Evolutionary conservation across 2,888 invertebrate genomes (phyloP).

Genomic region (Euproctis similis): DNA sequence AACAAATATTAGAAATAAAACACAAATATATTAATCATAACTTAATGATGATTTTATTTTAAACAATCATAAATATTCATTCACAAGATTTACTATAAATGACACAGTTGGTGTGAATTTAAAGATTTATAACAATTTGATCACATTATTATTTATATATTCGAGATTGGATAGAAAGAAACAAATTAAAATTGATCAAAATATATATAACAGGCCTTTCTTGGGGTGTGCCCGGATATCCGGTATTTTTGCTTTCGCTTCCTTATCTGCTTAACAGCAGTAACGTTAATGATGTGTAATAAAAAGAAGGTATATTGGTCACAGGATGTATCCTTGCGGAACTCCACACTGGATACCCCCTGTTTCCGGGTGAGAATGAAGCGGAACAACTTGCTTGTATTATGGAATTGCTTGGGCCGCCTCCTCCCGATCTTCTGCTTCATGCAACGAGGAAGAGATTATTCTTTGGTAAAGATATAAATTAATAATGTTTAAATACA

Average conservation of each 20-base stretch:
- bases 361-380: conserved; percentile 98
- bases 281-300: not conserved
- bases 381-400: conserved; percentile 97
- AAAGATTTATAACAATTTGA: not conserved
- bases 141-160: conserved; percentile 1
- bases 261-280: not conserved
- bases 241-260: conserved; percentile 1
- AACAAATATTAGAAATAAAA: too few relatives aligned
- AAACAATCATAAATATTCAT: conserved; percentile 1
- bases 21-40: not conserved
- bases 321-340: conserved; percentile 95
- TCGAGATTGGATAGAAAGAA: not conserved
- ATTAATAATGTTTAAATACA: too few relatives aligned
- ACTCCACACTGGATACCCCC: conserved; percentile 94
- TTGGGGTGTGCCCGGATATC: conserved; percentile 1
- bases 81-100: not conserved
- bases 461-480: conserved; percentile 95
- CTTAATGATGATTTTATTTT: not conserved
- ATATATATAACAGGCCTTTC: not conserved
- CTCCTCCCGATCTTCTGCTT: conserved; percentile 89
- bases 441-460: conserved; percentile 89
- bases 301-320: conserved; percentile 9
- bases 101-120: not conserved
- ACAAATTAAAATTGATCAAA: not conserved
- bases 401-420: conserved; percentile 95